Evolutionary conservation across 2,797 vertebrate genomes (phyloP).

Genomic region (Pampus argenteus): DNA sequence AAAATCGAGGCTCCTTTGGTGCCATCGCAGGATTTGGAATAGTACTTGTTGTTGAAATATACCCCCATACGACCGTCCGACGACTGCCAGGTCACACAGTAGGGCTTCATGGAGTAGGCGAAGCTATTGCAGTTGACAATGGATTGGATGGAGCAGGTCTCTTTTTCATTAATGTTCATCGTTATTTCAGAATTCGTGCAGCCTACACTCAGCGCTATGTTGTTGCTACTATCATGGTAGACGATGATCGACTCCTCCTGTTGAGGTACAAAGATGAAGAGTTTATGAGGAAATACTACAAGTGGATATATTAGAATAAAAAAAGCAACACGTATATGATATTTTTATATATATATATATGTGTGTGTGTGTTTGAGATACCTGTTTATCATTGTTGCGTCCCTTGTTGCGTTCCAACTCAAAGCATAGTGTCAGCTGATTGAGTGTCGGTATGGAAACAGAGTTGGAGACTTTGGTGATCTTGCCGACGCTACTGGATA

Average conservation of each 20-base stretch:
- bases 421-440: slow-evolving; percentile 91
- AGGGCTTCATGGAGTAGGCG: slow-evolving; percentile 82
- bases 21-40: slow-evolving; percentile 70
- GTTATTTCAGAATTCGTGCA: too few species aligned
- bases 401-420: slow-evolving; percentile 85
- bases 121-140: slow-evolving; percentile 79
- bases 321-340: too few species aligned
- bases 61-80: slow-evolving; percentile 74
- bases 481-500: slow-evolving; percentile 77
- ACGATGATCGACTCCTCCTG: slow-evolving; percentile 87
- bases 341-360: too few species aligned
- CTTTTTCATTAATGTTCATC: too few species aligned
- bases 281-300: not conserved
- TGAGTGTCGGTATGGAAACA: slow-evolving; percentile 86
- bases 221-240: slow-evolving; percentile 68
- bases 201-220: slow-evolving; percentile 82
- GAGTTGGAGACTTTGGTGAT: slow-evolving; percentile 78
- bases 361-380: not conserved
- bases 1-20: slow-evolving; percentile 74
- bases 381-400: too few species aligned
- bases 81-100: slow-evolving; percentile 88
- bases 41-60: slow-evolving; percentile 78
- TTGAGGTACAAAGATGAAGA: not conserved
- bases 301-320: too few species aligned
- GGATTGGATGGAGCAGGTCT: slow-evolving; percentile 81